A percentile compares a stretch with the other conserved stretches of the same genome.
phyloP scores from a whole-genome alignment of 2,888 invertebrate species.

The Rugalucina vietnamica region DNA sequence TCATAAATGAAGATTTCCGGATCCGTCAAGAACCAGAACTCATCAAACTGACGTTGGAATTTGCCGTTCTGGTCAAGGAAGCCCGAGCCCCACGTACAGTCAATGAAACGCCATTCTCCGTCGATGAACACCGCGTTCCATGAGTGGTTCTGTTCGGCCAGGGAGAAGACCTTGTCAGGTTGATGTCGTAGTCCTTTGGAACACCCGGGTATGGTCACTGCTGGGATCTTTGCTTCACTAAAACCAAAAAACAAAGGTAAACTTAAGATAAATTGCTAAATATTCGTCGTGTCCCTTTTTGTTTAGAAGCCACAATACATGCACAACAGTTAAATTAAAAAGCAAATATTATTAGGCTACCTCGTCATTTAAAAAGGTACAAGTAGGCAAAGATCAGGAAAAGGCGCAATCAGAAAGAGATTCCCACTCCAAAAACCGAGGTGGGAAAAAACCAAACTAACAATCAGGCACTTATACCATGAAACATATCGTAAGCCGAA shows the following conservation, averaged over 20 bases:
- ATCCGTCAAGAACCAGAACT: conserved; percentile 76
- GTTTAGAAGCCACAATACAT: no score
- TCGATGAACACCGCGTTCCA: conserved; percentile 68
- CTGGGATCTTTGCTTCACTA: conserved; percentile 62
- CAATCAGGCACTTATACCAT: no score
- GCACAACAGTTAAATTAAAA: no score
- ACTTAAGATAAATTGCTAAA: no score
- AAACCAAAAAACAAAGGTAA: conserved; percentile 11
- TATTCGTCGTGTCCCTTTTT: no score
- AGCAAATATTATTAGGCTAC: no score
- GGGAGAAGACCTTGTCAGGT: conserved; percentile 53
- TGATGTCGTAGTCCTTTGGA: conserved; percentile 66
- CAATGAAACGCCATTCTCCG: conserved; percentile 67
- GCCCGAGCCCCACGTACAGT: conserved; percentile 72
- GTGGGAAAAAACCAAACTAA: no score
- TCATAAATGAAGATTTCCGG: conserved; percentile 68
- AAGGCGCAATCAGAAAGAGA: no score
- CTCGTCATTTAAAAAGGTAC: no score
- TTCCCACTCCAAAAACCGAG: no score
- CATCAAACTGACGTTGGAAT: conserved; percentile 65
- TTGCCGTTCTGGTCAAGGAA: conserved; percentile 42
- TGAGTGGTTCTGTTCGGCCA: conserved; percentile 63
- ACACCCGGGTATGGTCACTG: conserved; percentile 64
- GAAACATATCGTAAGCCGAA: no score
- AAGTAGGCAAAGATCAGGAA: no score